These are phyloP conservation scores for Musca domestica DNA, from an alignment of 1,140 invertebrate genomes.

Conservation along the genomic window DNA sequence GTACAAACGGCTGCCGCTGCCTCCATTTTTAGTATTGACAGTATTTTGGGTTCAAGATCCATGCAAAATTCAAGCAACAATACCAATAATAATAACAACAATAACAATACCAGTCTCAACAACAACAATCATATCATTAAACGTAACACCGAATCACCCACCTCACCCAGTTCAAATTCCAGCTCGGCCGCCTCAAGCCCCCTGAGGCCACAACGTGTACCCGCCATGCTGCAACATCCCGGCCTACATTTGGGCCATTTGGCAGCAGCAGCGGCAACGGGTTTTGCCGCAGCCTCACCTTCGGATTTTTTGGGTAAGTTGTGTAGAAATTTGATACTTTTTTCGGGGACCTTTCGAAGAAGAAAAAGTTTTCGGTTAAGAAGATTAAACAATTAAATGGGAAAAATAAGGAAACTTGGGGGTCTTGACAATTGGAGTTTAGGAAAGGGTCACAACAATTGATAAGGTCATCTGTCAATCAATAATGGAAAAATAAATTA, in stretches of 20 bases:
- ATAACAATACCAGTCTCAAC: neutral
- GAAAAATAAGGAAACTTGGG: neutral
- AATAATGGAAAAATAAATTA: no score
- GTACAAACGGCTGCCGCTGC: conserved; percentile 58
- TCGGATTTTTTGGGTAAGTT: conserved; percentile 74
- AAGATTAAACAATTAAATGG: neutral
- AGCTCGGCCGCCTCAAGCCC: conserved; percentile 54
- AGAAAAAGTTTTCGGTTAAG: neutral
- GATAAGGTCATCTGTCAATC: no score
- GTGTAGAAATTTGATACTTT: conserved; percentile 7
- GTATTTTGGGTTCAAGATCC: conserved; percentile 62
- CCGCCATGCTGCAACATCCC: conserved; percentile 57
- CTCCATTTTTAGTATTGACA: conserved; percentile 78
- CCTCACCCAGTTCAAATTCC: conserved; percentile 49
- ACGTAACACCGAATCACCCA: conserved; percentile 42
- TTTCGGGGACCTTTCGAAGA: neutral
- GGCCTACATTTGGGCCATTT: conserved; percentile 57
- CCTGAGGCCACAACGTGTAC: conserved; percentile 55
- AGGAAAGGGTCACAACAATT: no score
- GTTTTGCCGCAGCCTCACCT: conserved; percentile 57
- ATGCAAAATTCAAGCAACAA: neutral
- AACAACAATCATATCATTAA: conserved; percentile 29
- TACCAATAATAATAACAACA: no score
- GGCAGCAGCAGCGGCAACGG: conserved; percentile 59
- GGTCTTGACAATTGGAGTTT: neutral